A percentile compares a stretch with the other conserved stretches of the same genome.
Conservation (phyloP, 1,140 invertebrate genomes). For the Bombus superbus region DNA sequence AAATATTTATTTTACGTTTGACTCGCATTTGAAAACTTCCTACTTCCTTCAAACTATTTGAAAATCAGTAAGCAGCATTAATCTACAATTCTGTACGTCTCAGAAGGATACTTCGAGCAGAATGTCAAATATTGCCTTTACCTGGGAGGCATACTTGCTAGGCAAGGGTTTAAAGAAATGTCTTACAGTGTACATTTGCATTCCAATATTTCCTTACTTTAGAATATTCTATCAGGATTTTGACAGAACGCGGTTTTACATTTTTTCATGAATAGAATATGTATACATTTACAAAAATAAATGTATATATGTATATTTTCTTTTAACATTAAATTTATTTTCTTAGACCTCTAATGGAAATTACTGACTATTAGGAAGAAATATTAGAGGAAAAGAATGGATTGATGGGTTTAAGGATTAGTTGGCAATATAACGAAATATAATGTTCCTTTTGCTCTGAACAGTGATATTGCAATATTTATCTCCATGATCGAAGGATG, state of each 20-base stretch:
- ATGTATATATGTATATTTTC: background rate
- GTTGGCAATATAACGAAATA: too few species aligned
- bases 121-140: constrained; percentile 8
- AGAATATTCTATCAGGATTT: background rate
- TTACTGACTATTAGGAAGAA: background rate
- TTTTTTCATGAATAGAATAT: background rate
- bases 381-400: background rate
- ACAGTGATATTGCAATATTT: too few species aligned
- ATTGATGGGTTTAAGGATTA: background rate
- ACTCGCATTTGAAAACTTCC: background rate
- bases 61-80: background rate
- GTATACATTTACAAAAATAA: too few species aligned
- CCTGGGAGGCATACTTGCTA: background rate
- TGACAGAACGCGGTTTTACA: background rate
- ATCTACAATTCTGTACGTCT: background rate
- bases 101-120: background rate
- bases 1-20: background rate
- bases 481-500: too few species aligned
- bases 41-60: background rate
- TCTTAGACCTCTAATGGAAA: background rate
- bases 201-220: background rate
- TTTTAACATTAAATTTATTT: background rate
- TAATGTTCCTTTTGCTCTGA: too few species aligned
- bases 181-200: background rate
- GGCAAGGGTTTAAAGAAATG: background rate